phyloP scores from a whole-genome alignment of 2,797 vertebrate genomes.

The Heteromormyrus szaboi region DNA sequence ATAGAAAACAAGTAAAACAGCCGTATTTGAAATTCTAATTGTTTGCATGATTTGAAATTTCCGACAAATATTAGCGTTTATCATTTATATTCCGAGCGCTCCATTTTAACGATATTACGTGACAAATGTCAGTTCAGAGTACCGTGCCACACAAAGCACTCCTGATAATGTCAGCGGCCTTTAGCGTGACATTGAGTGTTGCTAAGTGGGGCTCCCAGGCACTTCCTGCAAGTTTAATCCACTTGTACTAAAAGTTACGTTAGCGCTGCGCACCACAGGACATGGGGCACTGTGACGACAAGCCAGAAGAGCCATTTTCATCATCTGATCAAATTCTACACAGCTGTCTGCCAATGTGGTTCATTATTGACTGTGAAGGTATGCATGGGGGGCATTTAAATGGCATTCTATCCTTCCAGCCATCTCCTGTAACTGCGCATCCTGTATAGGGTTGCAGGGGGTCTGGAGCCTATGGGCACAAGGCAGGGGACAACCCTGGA shows the following conservation, averaged over 20 bases:
- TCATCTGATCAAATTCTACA: background rate
- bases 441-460: background rate
- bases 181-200: background rate
- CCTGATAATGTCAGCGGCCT: background rate
- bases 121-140: background rate
- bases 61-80: background rate
- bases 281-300: background rate
- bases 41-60: background rate
- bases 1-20: background rate
- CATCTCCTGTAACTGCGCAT: too few relatives aligned
- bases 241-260: background rate
- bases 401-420: background rate
- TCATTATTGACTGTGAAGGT: background rate
- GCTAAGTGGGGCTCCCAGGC: background rate
- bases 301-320: background rate
- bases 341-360: background rate
- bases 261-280: background rate
- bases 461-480: background rate
- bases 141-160: background rate
- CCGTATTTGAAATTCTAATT: background rate
- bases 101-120: background rate
- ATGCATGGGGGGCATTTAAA: background rate
- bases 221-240: background rate
- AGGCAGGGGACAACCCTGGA: background rate
- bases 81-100: background rate